These are phyloP conservation scores for Syngnathus rostellatus DNA, from an alignment of 2,797 vertebrate species.

Conservation along the genomic window DNA sequence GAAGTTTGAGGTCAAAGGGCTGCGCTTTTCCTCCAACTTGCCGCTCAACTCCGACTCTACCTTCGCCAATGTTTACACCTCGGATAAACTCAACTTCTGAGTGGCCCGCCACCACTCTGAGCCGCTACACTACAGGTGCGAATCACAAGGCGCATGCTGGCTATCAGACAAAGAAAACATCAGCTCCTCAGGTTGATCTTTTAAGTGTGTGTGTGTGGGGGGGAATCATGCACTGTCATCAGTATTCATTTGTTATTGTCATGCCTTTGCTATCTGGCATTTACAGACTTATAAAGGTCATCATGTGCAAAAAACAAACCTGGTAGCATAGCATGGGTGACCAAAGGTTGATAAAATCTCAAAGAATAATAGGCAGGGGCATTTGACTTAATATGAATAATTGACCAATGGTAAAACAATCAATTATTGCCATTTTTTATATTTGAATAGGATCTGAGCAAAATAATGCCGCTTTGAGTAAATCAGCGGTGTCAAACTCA, in stretches of 20 bases:
- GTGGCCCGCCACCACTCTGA: not conserved
- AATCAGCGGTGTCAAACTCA: no score
- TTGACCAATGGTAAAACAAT: no score
- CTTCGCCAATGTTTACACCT: slow-evolving; percentile 29
- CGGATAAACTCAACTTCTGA: slow-evolving; percentile 45
- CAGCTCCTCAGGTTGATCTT: not conserved
- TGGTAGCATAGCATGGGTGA: not conserved
- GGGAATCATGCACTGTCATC: not conserved
- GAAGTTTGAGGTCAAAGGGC: slow-evolving; percentile 25
- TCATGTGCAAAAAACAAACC: not conserved
- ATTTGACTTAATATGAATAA: not conserved
- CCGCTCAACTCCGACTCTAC: slow-evolving; percentile 20
- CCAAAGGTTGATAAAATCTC: not conserved
- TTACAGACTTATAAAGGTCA: not conserved
- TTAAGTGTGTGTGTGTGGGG: not conserved
- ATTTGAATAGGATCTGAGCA: not conserved
- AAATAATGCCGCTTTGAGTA: not conserved
- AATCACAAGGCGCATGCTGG: not conserved
- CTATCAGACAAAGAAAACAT: not conserved
- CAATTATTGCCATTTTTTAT: no score
- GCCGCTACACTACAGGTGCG: not conserved
- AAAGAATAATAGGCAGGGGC: not conserved
- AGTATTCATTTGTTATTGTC: not conserved
- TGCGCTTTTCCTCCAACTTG: not conserved
- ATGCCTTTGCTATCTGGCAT: not conserved